Base-by-base conservation (phyloP, 2,888 invertebrate genomes). In the Apodemia mormo region DNA sequence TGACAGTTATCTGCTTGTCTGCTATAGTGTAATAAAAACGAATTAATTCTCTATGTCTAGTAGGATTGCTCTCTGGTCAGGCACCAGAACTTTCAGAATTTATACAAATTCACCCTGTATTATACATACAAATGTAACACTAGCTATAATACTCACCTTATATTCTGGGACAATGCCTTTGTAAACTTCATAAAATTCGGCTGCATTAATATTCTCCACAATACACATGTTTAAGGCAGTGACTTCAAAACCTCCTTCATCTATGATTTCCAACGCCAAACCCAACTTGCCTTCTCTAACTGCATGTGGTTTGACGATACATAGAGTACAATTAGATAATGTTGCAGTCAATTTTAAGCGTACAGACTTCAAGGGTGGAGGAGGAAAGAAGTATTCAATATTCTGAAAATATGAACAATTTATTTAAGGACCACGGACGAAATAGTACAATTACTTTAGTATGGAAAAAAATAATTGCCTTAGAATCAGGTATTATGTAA, bases 171-270 rank as follows among this genome's bases (percentile, higher is more conserved):
- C 94, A 68, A 98, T 97, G 1, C 98, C 98, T 84, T 97, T 97
- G 86, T 99, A 99, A 4, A 98, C 96, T 90, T 98, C 98, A 81
- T 96, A 95, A 89, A 98, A 98, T 85, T 98, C 98, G 78, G 97
- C 97, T 6, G 97, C 97, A 85, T 98, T 97, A 0, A 96, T 94
- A 73, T 95, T 95, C 78, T 96, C 97, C 78, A 99, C 93, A 72
- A 96, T 93, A 77, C 96, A 95, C 95, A 97, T 96, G 85, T 96
- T 96, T 73, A 98, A 90, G 0, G 97, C 97, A 0, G 96, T 96
- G 64, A 99, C 95, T 65, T 94, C 93, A 81, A 97, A 98, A 1
- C 96, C 96, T 70, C 95, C 95, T n/a, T 96, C 95, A 72, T 95
- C 94, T 66, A 98, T 97, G 45, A 94, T 94, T 69, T 94, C 93